Conservation (phyloP, 2,113 vertebrate species). For the Phaethon lepturus region DNA sequence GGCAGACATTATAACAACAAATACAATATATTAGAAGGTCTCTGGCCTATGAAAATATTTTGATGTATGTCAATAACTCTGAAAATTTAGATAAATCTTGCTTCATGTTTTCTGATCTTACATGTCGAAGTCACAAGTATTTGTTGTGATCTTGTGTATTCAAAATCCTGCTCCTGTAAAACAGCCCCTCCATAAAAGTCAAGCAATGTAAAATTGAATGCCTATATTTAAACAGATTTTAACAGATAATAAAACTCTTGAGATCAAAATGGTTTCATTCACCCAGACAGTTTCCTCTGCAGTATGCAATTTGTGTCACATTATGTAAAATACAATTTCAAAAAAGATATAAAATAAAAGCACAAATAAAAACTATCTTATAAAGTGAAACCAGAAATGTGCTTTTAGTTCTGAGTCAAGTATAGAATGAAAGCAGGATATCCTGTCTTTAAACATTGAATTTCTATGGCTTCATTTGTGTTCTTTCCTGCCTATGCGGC, state of each 20-base stretch:
- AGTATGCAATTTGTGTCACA: constrained; percentile 76
- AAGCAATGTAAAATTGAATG: constrained; percentile 72
- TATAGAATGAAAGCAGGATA: constrained; percentile 52
- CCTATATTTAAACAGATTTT: constrained; percentile 78
- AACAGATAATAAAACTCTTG: constrained; percentile 78
- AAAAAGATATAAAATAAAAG: constrained; percentile 62
- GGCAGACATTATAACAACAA: constrained; percentile 1
- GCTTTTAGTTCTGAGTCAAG: constrained; percentile 38
- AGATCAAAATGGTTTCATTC: constrained; percentile 78
- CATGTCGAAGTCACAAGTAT: constrained; percentile 66
- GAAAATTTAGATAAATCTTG: constrained; percentile 46
- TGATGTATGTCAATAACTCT: constrained; percentile 4
- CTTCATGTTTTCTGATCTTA: constrained; percentile 48
- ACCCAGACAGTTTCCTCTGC: constrained; percentile 67
- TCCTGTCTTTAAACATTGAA: constrained; percentile 48
- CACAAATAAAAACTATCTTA: constrained; percentile 61
- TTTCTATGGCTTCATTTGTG: constrained; percentile 32
- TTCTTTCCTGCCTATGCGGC: background rate
- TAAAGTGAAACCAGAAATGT: constrained; percentile 38
- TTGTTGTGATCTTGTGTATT: constrained; percentile 74
- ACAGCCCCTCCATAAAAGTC: constrained; percentile 71
- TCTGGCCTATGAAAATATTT: constrained; percentile 26
- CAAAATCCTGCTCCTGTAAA: constrained; percentile 66
- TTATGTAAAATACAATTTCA: constrained; percentile 73
- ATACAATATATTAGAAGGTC: background rate